phyloP scores from a whole-genome alignment of 2,113 vertebrate genomes.

The Rhadina sibilatrix region DNA sequence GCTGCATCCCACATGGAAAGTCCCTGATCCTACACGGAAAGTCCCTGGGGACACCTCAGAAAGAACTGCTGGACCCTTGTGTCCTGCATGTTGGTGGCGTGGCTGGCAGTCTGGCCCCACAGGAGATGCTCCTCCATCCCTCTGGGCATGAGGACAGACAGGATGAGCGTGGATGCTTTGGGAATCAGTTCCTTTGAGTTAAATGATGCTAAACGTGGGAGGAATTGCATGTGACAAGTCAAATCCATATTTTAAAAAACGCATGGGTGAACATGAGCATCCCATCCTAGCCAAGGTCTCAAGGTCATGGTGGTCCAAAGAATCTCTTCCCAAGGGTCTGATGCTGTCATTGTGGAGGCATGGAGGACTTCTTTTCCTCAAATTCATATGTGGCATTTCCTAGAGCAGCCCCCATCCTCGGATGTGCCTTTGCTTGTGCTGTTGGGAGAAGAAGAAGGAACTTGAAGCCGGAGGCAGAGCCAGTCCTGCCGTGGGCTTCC shows the following conservation, averaged over 20 bases:
- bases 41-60: background rate
- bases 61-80: background rate
- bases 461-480: background rate
- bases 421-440: background rate
- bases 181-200: background rate
- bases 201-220: background rate
- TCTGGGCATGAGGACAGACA: background rate
- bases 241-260: background rate
- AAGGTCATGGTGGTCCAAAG: rapidly evolving
- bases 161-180: background rate
- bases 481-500: rapidly evolving
- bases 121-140: background rate
- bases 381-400: background rate
- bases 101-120: rapidly evolving
- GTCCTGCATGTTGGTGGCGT: rapidly evolving
- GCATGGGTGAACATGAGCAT: background rate
- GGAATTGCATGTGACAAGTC: background rate
- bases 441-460: background rate
- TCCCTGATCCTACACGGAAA: rapidly evolving
- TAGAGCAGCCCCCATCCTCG: rapidly evolving
- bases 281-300: rapidly evolving
- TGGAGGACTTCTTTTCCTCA: background rate
- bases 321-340: background rate
- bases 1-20: background rate
- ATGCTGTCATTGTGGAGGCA: background rate